A percentile compares a stretch with the other conserved stretches of the same genome.
Evolutionary conservation across 2,888 invertebrate genomes (phyloP).

Genomic region (Clunio marinus): DNA sequence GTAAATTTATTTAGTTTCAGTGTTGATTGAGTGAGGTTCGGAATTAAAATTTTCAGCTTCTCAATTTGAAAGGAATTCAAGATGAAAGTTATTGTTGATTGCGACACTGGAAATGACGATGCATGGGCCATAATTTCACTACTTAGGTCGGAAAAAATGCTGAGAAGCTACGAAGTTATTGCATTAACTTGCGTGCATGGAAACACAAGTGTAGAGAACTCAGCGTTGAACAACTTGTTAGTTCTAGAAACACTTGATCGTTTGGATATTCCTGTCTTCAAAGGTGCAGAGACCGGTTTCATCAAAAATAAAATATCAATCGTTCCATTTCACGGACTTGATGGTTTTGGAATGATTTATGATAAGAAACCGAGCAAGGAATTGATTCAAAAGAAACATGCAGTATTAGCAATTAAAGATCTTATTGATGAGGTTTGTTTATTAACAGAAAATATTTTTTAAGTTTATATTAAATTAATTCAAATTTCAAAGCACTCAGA

Average conservation of each 20-base stretch:
- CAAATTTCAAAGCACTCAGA: constrained; percentile 49
- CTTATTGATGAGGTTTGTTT: constrained; percentile 25
- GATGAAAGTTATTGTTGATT: constrained; percentile 55
- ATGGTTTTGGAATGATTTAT: constrained; percentile 67
- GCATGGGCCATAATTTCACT: constrained; percentile 60
- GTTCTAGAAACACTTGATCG: constrained; percentile 59
- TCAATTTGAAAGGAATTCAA: too few species aligned
- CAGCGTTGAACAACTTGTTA: constrained; percentile 64
- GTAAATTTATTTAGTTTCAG: too few species aligned
- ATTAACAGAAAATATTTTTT: constrained; percentile 30
- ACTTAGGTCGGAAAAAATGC: constrained; percentile 52
- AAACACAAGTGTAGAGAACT: constrained; percentile 66
- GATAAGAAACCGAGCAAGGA: constrained; percentile 55
- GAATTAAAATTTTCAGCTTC: too few species aligned
- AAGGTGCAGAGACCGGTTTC: constrained; percentile 57
- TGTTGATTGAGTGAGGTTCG: too few species aligned
- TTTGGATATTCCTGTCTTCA: constrained; percentile 61
- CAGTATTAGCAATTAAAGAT: constrained; percentile 27
- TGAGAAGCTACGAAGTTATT: constrained; percentile 51
- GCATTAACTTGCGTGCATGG: constrained; percentile 73
- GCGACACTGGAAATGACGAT: constrained; percentile 63
- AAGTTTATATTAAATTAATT: too few species aligned
- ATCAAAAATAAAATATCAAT: constrained; percentile 47
- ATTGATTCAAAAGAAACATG: constrained; percentile 46
- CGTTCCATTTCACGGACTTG: constrained; percentile 58